Base-by-base conservation (phyloP, 1,140 invertebrate genomes). In the Tetramorium simillimum region DNA sequence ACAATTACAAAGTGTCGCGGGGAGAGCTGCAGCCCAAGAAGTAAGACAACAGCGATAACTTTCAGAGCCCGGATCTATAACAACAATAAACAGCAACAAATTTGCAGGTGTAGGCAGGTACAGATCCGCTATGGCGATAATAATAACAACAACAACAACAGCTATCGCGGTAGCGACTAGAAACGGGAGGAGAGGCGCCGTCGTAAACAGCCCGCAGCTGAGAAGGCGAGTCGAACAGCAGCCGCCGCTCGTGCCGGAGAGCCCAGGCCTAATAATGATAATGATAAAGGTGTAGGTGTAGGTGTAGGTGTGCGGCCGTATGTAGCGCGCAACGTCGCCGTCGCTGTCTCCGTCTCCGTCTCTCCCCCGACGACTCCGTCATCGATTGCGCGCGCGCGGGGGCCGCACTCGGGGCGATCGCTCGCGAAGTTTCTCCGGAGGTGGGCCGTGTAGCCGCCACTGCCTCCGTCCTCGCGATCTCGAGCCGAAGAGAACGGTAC, bases 341-440 rank as follows among this genome's bases (percentile, higher is more conserved):
- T 43, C 53, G 37, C 12, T 33, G 28, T 33, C 33, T 16, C 28
- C 43, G 40, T 72, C 73, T 6, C 24, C 56, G 18, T 10, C 14
- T 9, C 21, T 24, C 2, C 53, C n/a, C n/a, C n/a, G n/a, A n/a
- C n/a, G 12, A n/a, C 73, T 46, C 62, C 62, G 40, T 81, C 77
- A 81, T 81, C 77, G 77, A 81, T 81, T 69, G 63, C 62, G 33
- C 33, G 62, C 58, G 76, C 60, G 24, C 21, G 65, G 40, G 65
- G 21, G 33, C 33, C 63, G 63, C 65, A 51, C 24, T 53, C 33
- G 63, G 63, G 65, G 3, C 33, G 62, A 80, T 67, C 58, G 56
- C 40, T 63, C 75, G 58, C 4, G 3, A 37, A 80, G 63, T 81
- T 69, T 69, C 77, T 69, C 77, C 24, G 16, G 12, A 69, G 63